A percentile compares a stretch with the other conserved stretches of the same genome.
Conservation (phyloP, 1,140 invertebrate genomes). For the Frieseomelitta varia region DNA sequence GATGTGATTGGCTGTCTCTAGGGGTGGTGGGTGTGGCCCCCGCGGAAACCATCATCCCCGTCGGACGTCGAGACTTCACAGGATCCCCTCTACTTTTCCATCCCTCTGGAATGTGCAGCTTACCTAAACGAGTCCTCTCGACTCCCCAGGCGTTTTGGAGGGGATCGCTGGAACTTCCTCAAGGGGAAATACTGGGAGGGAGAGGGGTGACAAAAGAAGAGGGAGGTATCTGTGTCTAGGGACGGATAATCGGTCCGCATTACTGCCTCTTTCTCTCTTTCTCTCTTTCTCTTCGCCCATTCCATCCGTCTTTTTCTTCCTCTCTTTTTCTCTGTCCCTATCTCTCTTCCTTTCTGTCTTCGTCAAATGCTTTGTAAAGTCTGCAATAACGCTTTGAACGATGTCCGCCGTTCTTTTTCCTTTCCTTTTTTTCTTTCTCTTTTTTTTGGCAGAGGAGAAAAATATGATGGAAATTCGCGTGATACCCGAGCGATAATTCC, state of each 20-base stretch:
- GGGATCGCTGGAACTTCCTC: slow-evolving; percentile 48
- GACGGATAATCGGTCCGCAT: slow-evolving; percentile 72
- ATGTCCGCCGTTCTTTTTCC: background rate
- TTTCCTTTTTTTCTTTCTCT: too few relatives aligned
- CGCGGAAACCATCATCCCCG: slow-evolving; percentile 65
- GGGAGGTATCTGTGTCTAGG: slow-evolving; percentile 63
- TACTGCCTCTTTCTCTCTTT: slow-evolving; percentile 50
- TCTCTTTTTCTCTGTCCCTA: background rate
- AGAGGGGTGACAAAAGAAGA: slow-evolving; percentile 48
- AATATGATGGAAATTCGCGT: slow-evolving; percentile 31
- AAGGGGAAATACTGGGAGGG: slow-evolving; percentile 10
- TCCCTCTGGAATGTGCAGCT: slow-evolving; percentile 66
- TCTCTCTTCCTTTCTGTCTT: background rate
- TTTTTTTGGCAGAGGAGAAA: background rate
- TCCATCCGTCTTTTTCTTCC: background rate
- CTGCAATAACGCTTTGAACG: slow-evolving; percentile 42
- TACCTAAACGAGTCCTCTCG: slow-evolving; percentile 66
- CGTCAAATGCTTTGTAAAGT: slow-evolving; percentile 19
- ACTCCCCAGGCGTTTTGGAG: slow-evolving; percentile 39
- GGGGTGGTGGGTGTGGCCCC: slow-evolving; percentile 73
- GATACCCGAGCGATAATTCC: background rate
- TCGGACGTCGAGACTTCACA: slow-evolving; percentile 62
- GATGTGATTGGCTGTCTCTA: slow-evolving; percentile 69
- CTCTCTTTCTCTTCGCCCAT: background rate
- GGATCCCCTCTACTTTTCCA: slow-evolving; percentile 65